Evolutionary conservation across 2,113 vertebrate species (phyloP), one percentile per base, ranked within the genome.

Genomic region (Rhinolophus sinicus): DNA sequence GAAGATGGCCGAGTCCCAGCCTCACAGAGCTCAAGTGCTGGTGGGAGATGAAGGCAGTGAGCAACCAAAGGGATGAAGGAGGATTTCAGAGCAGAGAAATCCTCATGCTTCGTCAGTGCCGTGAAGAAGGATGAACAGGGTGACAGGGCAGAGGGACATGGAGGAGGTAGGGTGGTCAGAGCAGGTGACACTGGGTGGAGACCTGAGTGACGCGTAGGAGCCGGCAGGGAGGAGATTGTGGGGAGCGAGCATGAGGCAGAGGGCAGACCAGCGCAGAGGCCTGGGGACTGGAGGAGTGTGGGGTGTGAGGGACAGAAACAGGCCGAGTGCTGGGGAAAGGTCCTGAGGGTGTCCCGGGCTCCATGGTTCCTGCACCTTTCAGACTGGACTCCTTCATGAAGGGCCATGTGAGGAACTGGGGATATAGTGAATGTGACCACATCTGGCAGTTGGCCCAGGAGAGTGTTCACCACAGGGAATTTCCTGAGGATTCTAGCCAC

Each of bases 351-450:
- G 19, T 30, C 26, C 22, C 0, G 47, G 73, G 26, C 35, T 28
- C 35, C 13, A 0, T 14, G n/a, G 10, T 4, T 67, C 77, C 60
- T 47, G 22, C 54, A 40, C 58, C 30, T 5, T 56, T 30, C 52
- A 76, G n/a, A 33, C 54, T 52, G 12, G 4, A 8, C 38, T 58
- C 13, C 76, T 54, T 54, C 9, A 9, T 0, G 18, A 65, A 67
- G 35, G 67, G 62, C 69, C 15, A 6, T 4, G 21, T 16, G 52
- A 84, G 78, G 24, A 76, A 24, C 3, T 5, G 10, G 11, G 0
- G 12, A 28, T 5, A 2, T 1, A 16, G 33, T 5, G 26, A 19
- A 6, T 1, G 1, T 33, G 22, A 22, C 30, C 21, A n/a, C 16
- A 5, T 60, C 38, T 28, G 50, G 50, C 19, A 28, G 64, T 1